Conservation (phyloP, 2,888 invertebrate species). For the Scelioninae gen. 2 region DNA sequence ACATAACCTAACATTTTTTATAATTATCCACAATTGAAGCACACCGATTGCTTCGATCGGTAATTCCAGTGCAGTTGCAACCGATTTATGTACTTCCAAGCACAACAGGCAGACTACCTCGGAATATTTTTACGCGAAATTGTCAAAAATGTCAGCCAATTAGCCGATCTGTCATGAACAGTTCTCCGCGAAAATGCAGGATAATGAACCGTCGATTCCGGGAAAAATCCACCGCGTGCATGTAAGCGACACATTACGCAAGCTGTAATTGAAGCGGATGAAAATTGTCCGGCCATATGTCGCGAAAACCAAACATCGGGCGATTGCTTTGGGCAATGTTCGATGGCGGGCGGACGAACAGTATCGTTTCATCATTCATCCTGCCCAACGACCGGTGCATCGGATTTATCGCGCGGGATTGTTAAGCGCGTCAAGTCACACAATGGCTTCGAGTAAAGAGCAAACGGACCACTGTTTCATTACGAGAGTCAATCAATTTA, state of each 20-base stretch:
- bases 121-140: too few relatives aligned
- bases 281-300: slow-evolving; percentile 58
- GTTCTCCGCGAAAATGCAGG: slow-evolving; percentile 9
- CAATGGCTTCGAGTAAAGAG: slow-evolving; percentile 54
- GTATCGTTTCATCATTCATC: slow-evolving; percentile 57
- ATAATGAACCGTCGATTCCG: neutral
- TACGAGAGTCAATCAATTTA: slow-evolving; percentile 44
- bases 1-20: too few relatives aligned
- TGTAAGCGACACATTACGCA: slow-evolving; percentile 49
- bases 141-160: slow-evolving; percentile 8
- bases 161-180: slow-evolving; percentile 30
- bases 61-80: too few relatives aligned
- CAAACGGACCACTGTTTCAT: slow-evolving; percentile 47
- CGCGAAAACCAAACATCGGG: slow-evolving; percentile 47
- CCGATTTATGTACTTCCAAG: too few relatives aligned
- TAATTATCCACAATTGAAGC: too few relatives aligned
- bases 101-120: too few relatives aligned
- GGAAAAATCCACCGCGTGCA: slow-evolving; percentile 1
- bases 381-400: slow-evolving; percentile 36
- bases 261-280: slow-evolving; percentile 50
- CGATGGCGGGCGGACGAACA: slow-evolving; percentile 52
- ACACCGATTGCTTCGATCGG: too few relatives aligned
- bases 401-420: slow-evolving; percentile 50
- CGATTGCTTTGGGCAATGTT: slow-evolving; percentile 49
- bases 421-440: slow-evolving; percentile 52